A percentile compares a stretch with the other conserved stretches of the same genome.
Evolutionary conservation across 2,888 invertebrate genomes (phyloP).

Genomic region (Brachyopa scutellaris): DNA sequence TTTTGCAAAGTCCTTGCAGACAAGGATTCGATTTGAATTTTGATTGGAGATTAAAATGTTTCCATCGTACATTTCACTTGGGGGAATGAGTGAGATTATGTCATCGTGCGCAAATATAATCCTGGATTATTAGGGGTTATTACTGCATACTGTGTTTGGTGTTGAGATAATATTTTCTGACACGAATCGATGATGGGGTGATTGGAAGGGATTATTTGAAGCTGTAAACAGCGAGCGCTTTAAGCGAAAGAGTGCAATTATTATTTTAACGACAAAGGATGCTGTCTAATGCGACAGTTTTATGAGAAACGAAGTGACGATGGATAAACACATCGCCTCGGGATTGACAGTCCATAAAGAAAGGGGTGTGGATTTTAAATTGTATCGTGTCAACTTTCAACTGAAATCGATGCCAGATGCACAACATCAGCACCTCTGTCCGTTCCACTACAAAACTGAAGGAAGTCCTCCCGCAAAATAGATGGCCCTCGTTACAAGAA

Average conservation of each 20-base stretch:
- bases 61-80: too few relatives aligned
- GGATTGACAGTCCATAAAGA: too few relatives aligned
- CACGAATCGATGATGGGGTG: slow-evolving; percentile 56
- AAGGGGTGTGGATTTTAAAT: too few relatives aligned
- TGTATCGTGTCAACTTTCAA: too few relatives aligned
- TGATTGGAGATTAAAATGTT: slow-evolving; percentile 64
- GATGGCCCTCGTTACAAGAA: too few relatives aligned
- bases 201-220: slow-evolving; percentile 53
- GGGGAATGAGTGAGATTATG: slow-evolving; percentile 45
- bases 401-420: too few relatives aligned
- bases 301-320: slow-evolving; percentile 50
- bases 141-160: slow-evolving; percentile 58
- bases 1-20: slow-evolving; percentile 25
- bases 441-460: too few relatives aligned
- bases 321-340: slow-evolving; percentile 9
- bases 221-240: too few relatives aligned
- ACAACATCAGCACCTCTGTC: too few relatives aligned
- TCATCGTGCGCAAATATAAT: slow-evolving; percentile 63
- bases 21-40: slow-evolving; percentile 59
- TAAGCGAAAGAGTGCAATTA: too few relatives aligned
- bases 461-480: too few relatives aligned
- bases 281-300: slow-evolving; percentile 43
- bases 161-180: slow-evolving; percentile 67
- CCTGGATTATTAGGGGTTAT: slow-evolving; percentile 67
- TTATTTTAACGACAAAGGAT: too few relatives aligned